Percentiles rank a stretch among this genome's conserved stretches.
Conservation (phyloP, 2,888 invertebrate species). For the Platynereis dumerilii region DNA sequence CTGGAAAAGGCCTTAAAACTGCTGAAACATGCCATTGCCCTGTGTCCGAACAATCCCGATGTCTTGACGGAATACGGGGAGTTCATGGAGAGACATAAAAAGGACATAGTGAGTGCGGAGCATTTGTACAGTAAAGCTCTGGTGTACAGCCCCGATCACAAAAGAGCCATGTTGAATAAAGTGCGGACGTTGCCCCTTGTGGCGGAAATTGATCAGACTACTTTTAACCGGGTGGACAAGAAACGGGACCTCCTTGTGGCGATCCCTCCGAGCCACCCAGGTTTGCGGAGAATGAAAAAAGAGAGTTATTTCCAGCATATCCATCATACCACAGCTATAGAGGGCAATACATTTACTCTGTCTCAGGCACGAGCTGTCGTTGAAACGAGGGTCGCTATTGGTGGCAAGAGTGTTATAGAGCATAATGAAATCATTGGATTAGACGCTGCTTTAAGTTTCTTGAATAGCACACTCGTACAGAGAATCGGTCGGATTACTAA, state of each 20-base stretch:
- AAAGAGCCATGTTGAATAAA: constrained; percentile 69
- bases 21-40: constrained; percentile 82
- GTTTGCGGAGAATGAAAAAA: constrained; percentile 85
- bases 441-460: constrained; percentile 93
- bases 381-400: constrained; percentile 81
- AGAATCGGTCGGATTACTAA: constrained; percentile 80
- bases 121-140: constrained; percentile 85
- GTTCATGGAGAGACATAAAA: constrained; percentile 83
- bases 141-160: constrained; percentile 81
- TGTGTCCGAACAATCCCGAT: constrained; percentile 91
- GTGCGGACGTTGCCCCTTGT: constrained; percentile 84
- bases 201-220: constrained; percentile 83
- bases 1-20: constrained; percentile 76
- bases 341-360: constrained; percentile 95
- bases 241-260: constrained; percentile 82
- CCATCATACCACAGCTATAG: constrained; percentile 95
- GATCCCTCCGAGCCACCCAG: constrained; percentile 81
- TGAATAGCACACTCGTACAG: constrained; percentile 71
- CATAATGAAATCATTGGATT: constrained; percentile 93
- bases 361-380: constrained; percentile 89
- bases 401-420: constrained; percentile 91
- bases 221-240: constrained; percentile 79
- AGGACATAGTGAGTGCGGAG: constrained; percentile 88
- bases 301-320: constrained; percentile 94
- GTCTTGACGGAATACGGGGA: constrained; percentile 91